phyloP scores from a whole-genome alignment of 2,888 invertebrate genomes.

The Carcina quercana region DNA sequence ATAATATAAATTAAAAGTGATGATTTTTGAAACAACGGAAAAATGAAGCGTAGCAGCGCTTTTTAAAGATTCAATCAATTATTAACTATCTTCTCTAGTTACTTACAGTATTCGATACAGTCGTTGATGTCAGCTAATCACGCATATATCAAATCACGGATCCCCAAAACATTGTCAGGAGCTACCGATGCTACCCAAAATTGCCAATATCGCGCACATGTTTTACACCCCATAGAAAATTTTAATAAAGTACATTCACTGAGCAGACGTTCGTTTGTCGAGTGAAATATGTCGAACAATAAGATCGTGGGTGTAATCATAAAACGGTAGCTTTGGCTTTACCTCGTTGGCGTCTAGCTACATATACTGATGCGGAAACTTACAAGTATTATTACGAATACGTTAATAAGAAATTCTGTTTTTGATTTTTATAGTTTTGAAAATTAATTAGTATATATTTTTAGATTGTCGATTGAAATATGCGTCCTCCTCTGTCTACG shows the following conservation, averaged over 20 bases:
- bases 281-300: slow-evolving; percentile 42
- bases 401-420: too few species aligned
- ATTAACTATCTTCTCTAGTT: background rate
- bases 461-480: too few species aligned
- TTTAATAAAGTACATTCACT: slow-evolving; percentile 44
- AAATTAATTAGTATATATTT: too few species aligned
- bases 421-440: too few species aligned
- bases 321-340: slow-evolving; percentile 12
- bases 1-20: too few species aligned
- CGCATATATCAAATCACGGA: background rate
- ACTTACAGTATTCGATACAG: background rate
- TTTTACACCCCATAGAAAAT: slow-evolving; percentile 33
- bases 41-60: too few species aligned
- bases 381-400: too few species aligned
- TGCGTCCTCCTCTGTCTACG: too few species aligned
- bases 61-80: background rate
- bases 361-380: slow-evolving; percentile 7
- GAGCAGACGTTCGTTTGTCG: slow-evolving; percentile 28
- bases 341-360: background rate
- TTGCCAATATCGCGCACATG: slow-evolving; percentile 27
- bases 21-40: too few species aligned
- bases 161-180: slow-evolving; percentile 12
- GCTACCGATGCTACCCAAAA: slow-evolving; percentile 4
- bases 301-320: slow-evolving; percentile 25
- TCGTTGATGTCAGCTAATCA: background rate